phyloP scores from a whole-genome alignment of 2,888 invertebrate species.

The Limnephilus lunatus region DNA sequence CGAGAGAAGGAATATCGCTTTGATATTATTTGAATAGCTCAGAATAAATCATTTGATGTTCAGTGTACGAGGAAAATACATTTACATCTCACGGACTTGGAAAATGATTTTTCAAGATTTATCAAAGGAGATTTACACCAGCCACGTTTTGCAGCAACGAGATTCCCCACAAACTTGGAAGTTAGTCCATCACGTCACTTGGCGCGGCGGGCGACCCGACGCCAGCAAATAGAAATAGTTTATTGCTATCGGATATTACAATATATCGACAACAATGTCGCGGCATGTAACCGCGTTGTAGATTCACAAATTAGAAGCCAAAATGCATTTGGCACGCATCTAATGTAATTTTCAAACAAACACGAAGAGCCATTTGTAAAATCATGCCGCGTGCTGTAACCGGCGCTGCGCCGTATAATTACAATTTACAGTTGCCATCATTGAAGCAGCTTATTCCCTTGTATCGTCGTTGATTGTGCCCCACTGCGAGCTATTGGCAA shows the following conservation, averaged over 20 bases:
- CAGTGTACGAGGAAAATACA: no score
- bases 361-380: slow-evolving; percentile 46
- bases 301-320: slow-evolving; percentile 37
- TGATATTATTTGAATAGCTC: no score
- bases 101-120: no score
- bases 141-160: no score
- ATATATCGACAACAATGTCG: slow-evolving; percentile 21
- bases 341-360: slow-evolving; percentile 55
- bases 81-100: no score
- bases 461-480: slow-evolving; percentile 41
- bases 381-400: slow-evolving; percentile 33
- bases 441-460: slow-evolving; percentile 40
- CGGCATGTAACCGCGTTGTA: slow-evolving; percentile 19
- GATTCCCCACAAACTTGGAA: no score
- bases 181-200: no score
- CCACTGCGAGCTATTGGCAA: slow-evolving; percentile 25
- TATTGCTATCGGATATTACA: neutral
- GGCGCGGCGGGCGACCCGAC: no score
- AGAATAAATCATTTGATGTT: no score
- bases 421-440: slow-evolving; percentile 42
- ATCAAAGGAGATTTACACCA: no score
- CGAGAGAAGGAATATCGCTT: no score
- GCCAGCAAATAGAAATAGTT: neutral
- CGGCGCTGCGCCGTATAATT: slow-evolving; percentile 45
- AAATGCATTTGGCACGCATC: slow-evolving; percentile 54